A percentile compares a stretch with the other conserved stretches of the same genome.
Conservation (phyloP, 2,888 invertebrate genomes). For the Galerucella nymphaeae region DNA sequence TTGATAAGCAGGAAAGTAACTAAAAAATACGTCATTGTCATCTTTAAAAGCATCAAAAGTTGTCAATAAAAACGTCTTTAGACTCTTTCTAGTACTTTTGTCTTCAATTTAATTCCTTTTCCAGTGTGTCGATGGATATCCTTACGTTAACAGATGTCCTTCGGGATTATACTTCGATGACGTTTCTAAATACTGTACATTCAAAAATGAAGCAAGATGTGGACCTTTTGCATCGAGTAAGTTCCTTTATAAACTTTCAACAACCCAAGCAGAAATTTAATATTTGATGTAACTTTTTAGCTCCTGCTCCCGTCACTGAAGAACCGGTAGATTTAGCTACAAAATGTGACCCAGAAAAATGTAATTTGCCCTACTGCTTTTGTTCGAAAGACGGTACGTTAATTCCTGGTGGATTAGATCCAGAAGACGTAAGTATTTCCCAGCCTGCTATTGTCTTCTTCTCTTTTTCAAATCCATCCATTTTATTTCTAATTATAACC, state of each 20-base stretch:
- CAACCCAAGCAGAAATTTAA: no score
- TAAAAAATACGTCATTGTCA: no score
- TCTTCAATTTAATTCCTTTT: conserved; percentile 10
- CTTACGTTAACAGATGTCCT: conserved; percentile 89
- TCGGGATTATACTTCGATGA: conserved; percentile 92
- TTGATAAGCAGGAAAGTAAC: no score
- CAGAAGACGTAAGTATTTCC: conserved; percentile 77
- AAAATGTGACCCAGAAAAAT: conserved; percentile 81
- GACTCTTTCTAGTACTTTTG: no score
- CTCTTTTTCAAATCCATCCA: no score
- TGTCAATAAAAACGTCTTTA: no score
- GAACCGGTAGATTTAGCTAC: conserved; percentile 82
- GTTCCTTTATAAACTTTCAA: conserved; percentile 58
- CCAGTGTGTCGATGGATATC: conserved; percentile 90
- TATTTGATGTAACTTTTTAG: no score
- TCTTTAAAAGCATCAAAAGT: no score
- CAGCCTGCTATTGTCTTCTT: not conserved
- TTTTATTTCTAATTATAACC: no score
- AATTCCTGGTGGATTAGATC: conserved; percentile 85
- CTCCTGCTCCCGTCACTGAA: conserved; percentile 84
- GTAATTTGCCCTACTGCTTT: conserved; percentile 88
- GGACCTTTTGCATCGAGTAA: conserved; percentile 90
- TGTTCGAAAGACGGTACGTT: conserved; percentile 91
- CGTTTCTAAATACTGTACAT: conserved; percentile 89
- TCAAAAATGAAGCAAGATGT: conserved; percentile 89